Evolutionary conservation across 2,888 invertebrate genomes (phyloP).

Genomic region (Troilus luridus): DNA sequence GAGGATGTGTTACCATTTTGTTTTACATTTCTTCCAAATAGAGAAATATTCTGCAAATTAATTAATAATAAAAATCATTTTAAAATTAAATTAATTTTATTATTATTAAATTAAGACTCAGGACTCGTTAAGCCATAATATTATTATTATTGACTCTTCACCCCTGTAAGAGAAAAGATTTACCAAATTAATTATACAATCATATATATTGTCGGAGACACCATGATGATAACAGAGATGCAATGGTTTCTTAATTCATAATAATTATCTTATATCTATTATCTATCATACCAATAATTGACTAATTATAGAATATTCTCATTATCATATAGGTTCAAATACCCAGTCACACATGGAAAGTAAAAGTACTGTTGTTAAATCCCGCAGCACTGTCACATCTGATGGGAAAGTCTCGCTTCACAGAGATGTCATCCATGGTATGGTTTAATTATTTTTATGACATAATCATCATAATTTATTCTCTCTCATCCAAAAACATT

Average conservation of each 20-base stretch:
- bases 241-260: neutral
- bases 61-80: too few species aligned
- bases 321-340: slow-evolving; percentile 51
- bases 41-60: too few species aligned
- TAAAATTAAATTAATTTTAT: too few species aligned
- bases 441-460: neutral
- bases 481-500: neutral
- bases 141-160: too few species aligned
- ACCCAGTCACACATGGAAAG: slow-evolving; percentile 64
- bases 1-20: too few species aligned
- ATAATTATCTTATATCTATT: neutral
- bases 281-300: too few species aligned
- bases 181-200: neutral
- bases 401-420: slow-evolving; percentile 67
- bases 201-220: too few species aligned
- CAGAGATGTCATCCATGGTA: slow-evolving; percentile 67
- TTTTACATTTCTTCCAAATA: too few species aligned
- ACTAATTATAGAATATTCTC: neutral
- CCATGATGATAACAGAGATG: too few species aligned
- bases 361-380: slow-evolving; percentile 66
- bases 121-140: too few species aligned
- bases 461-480: neutral
- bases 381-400: slow-evolving; percentile 66
- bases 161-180: neutral
- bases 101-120: too few species aligned